Evolutionary conservation across 2,888 invertebrate genomes (phyloP), one percentile per base, ranked within the genome.

Genomic region (Agapostemon virescens): DNA sequence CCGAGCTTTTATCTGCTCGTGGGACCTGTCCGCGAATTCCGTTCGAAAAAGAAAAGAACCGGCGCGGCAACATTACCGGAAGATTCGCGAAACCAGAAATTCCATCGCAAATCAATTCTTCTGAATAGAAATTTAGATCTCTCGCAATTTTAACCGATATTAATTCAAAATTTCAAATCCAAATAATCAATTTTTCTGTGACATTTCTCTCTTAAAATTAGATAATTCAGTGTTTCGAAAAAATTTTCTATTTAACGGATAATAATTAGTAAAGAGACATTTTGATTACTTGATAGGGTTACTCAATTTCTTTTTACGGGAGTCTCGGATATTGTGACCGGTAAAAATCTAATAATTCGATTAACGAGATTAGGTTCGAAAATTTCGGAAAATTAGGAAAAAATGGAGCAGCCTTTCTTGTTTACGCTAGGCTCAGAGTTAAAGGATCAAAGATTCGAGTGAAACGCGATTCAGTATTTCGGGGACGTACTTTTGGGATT

Each of bases 1-100:
- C 49, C 4, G n/a, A 49, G 38, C 67, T 58, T 73, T 77, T 40
- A 26, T 55, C 55, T 30, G 55, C 26, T 55, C 17, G 26, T 20
- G 15, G 26, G 38, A 20, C 38, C 17, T 9, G 33, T 3, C 30
- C 1, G 20, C 33, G 26, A 17, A 33, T 9, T 30, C 20, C 58
- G 17, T 58, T 17, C 17, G 17, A 30, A 17, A 30, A 0, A 9
- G 9, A 17, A 58, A 20, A 61, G 20, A 17, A 49, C 49, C 1
- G 4, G n/a, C 11, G n/a, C n/a, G n/a, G n/a, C 11, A n/a, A 11
- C 49, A 49, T 11, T 49, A 20, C n/a, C 49, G 4, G n/a, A 49
- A 9, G n/a, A 49, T n/a, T 49, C 11, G 4, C 11, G n/a, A 9
- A 49, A 49, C 11, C n/a, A 11, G 49, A 49, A n/a, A n/a, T 9